Percentiles rank a stretch among this genome's conserved stretches.
These are phyloP conservation scores for Anas acuta DNA, from an alignment of 2,797 vertebrate species.

Conservation along the genomic window DNA sequence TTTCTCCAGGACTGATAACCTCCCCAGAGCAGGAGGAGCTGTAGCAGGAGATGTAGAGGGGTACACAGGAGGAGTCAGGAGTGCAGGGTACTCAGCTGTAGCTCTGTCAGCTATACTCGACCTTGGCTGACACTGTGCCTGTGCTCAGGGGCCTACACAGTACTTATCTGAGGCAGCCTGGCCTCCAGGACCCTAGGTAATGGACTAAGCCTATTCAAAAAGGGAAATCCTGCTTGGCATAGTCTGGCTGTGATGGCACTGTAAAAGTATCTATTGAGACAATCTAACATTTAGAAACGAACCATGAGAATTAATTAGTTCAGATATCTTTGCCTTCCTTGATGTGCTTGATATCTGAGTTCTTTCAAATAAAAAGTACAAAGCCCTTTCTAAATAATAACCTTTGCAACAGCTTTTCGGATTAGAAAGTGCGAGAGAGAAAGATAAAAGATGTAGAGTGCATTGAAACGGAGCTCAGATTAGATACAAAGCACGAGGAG, in stretches of 20 bases:
- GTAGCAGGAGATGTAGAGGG: rapidly evolving
- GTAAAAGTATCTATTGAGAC: not conserved
- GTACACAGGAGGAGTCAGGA: not conserved
- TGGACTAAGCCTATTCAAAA: not conserved
- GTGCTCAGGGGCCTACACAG: rapidly evolving
- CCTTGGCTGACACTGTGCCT: not conserved
- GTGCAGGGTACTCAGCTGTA: not conserved
- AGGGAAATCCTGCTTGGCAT: not conserved
- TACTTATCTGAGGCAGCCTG: not conserved
- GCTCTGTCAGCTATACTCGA: not conserved
- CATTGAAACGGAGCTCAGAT: not conserved
- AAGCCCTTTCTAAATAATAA: not conserved
- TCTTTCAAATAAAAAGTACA: not conserved
- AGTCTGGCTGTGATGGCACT: not conserved
- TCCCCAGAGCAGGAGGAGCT: not conserved
- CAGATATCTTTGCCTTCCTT: not conserved
- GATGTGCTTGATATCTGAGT: not conserved
- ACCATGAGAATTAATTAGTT: not conserved
- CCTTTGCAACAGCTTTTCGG: not conserved
- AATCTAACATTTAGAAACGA: not conserved
- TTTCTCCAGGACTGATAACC: not conserved
- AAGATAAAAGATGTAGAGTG: not conserved
- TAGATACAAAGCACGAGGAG: not conserved
- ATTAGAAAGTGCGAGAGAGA: not conserved
- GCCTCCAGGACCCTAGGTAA: not conserved